Evolutionary conservation across 2,113 vertebrate species (phyloP).

Genomic region (Desmodus rotundus): DNA sequence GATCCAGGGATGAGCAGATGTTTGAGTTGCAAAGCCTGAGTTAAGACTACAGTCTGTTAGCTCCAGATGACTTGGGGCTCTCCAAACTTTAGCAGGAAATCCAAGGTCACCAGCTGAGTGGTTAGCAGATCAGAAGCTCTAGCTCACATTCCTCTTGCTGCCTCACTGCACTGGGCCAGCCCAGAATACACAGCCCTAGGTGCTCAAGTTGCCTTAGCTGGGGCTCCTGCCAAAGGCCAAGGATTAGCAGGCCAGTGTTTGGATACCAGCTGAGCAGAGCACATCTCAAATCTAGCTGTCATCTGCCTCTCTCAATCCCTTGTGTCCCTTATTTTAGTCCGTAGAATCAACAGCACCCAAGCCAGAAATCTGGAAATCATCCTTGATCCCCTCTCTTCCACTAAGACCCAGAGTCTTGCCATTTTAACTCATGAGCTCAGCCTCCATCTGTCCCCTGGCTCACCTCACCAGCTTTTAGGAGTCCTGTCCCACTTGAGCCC

Average conservation of each 20-base stretch:
- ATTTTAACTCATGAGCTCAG: accelerated
- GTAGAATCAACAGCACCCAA: not conserved
- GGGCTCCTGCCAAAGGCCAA: not conserved
- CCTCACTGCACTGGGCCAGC: not conserved
- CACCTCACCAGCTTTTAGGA: not conserved
- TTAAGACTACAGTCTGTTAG: not conserved
- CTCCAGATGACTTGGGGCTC: not conserved
- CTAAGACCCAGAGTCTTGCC: not conserved
- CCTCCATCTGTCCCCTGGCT: not conserved
- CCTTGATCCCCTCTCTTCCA: not conserved
- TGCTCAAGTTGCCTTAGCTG: no score
- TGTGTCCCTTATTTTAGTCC: not conserved
- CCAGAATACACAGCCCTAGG: not conserved
- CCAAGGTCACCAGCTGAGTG: not conserved
- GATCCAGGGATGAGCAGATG: not conserved
- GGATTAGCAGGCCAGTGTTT: not conserved
- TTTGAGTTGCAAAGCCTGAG: not conserved
- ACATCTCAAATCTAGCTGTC: not conserved
- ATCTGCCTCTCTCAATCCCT: not conserved
- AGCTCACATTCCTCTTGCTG: not conserved
- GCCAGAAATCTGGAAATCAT: no score
- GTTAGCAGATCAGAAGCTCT: not conserved
- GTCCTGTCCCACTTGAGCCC: not conserved
- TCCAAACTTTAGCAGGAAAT: not conserved
- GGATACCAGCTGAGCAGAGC: not conserved